Percentiles rank a stretch among this genome's conserved stretches.
These are phyloP conservation scores for Euproctis similis DNA, from an alignment of 2,888 invertebrate species.

Conservation along the genomic window DNA sequence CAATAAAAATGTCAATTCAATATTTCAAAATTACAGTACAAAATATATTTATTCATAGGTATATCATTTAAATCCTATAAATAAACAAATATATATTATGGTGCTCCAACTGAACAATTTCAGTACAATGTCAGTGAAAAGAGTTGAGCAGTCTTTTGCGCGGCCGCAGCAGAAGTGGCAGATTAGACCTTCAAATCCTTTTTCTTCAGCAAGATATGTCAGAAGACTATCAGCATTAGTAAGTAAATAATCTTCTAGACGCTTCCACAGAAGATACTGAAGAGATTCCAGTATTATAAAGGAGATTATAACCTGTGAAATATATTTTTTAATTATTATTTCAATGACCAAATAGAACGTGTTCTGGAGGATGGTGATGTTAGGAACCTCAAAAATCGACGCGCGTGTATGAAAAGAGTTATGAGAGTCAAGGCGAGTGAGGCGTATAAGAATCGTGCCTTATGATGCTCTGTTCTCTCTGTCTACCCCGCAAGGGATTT, in stretches of 20 bases:
- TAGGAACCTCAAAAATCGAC: no score
- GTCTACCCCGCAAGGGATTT: no score
- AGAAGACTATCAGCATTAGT: constrained; percentile 39
- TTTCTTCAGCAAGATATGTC: constrained; percentile 28
- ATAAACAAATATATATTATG: constrained; percentile 29
- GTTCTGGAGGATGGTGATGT: no score
- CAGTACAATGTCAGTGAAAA: constrained; percentile 33
- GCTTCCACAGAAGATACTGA: constrained; percentile 34
- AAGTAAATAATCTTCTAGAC: constrained; percentile 32
- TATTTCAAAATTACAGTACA: no score
- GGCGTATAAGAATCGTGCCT: no score
- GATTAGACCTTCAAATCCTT: constrained; percentile 36
- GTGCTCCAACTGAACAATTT: constrained; percentile 32
- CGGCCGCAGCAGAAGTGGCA: constrained; percentile 41
- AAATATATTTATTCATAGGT: no score
- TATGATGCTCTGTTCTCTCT: no score
- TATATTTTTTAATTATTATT: no score
- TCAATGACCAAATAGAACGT: no score
- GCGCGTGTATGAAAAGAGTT: no score
- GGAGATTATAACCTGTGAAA: constrained; percentile 36
- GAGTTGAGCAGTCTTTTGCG: constrained; percentile 26
- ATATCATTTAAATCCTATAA: constrained; percentile 1
- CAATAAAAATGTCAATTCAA: no score
- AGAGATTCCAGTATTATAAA: constrained; percentile 38
- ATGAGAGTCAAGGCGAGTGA: no score